phyloP scores from a whole-genome alignment of 1,140 invertebrate species.

The Zaprionus inermis region DNA sequence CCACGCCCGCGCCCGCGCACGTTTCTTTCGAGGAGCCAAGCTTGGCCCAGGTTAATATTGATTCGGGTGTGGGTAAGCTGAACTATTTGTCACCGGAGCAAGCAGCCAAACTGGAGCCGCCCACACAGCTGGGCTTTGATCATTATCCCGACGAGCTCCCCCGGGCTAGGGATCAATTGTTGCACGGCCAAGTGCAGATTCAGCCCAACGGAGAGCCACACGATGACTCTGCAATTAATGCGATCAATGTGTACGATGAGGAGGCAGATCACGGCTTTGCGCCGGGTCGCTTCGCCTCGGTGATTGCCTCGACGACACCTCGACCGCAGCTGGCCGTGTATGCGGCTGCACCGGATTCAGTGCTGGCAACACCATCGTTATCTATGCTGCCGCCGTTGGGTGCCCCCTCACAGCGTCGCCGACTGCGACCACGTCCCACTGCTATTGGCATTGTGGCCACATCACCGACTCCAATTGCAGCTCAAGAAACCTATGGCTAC shows the following conservation, averaged over 20 bases:
- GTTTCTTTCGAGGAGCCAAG: conserved; percentile 51
- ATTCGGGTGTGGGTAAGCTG: conserved; percentile 73
- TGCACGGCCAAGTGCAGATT: conserved; percentile 52
- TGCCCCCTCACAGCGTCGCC: conserved; percentile 19
- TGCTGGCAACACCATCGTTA: conserved; percentile 67
- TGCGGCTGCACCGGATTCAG: conserved; percentile 79
- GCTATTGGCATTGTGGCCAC: conserved; percentile 57
- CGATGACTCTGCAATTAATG: conserved; percentile 53
- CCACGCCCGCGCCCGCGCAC: conserved; percentile 52
- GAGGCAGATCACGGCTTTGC: conserved; percentile 65
- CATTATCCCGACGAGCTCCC: conserved; percentile 80
- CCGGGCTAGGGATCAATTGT: conserved; percentile 48
- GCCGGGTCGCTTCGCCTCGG: conserved; percentile 51
- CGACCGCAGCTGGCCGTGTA: conserved; percentile 51
- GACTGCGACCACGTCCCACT: conserved; percentile 67
- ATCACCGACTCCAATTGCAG: conserved; percentile 64
- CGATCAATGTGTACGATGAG: conserved; percentile 76
- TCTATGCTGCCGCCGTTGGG: conserved; percentile 71
- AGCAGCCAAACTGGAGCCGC: conserved; percentile 73
- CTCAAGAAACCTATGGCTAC: conserved; percentile 40
- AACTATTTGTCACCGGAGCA: conserved; percentile 83
- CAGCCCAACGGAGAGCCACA: conserved; percentile 58
- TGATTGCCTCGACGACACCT: conserved; percentile 81
- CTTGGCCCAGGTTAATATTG: conserved; percentile 62
- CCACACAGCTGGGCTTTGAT: conserved; percentile 75